Percentiles rank a stretch among this genome's conserved stretches.
phyloP scores from a whole-genome alignment of 2,888 invertebrate species.

The Netelia melanura region DNA sequence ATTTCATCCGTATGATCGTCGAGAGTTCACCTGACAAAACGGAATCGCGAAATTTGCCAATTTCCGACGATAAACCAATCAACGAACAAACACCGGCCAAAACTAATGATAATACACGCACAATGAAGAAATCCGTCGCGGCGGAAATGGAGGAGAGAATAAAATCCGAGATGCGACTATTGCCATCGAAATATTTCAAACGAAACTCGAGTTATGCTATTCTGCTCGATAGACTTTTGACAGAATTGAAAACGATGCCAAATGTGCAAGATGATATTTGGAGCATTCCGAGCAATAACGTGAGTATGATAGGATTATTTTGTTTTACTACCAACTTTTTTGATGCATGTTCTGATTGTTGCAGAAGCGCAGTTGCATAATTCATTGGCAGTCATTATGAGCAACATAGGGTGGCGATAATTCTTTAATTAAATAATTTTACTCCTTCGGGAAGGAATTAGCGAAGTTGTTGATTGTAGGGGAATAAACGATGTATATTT shows the following conservation, averaged over 20 bases:
- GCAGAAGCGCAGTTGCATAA: not conserved
- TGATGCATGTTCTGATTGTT: not conserved
- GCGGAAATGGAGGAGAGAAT: constrained; percentile 75
- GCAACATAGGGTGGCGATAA: not conserved
- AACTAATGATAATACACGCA: constrained; percentile 66
- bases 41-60: constrained; percentile 72
- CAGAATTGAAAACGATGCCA: constrained; percentile 76
- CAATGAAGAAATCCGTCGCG: constrained; percentile 69
- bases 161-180: constrained; percentile 75
- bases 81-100: constrained; percentile 67
- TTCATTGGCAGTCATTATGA: not conserved
- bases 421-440: not conserved
- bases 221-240: constrained; percentile 77
- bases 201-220: constrained; percentile 77
- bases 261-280: constrained; percentile 78
- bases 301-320: constrained; percentile 67
- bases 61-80: constrained; percentile 71
- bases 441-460: too few relatives aligned
- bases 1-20: constrained; percentile 83
- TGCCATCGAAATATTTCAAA: constrained; percentile 80
- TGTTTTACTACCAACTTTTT: not conserved
- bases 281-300: constrained; percentile 80
- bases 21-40: constrained; percentile 80
- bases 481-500: not conserved
- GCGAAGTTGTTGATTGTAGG: not conserved